Percentiles rank a stretch among this genome's conserved stretches.
Evolutionary conservation across 2,797 vertebrate species (phyloP).

Genomic region (Threskiornis aethiopicus): DNA sequence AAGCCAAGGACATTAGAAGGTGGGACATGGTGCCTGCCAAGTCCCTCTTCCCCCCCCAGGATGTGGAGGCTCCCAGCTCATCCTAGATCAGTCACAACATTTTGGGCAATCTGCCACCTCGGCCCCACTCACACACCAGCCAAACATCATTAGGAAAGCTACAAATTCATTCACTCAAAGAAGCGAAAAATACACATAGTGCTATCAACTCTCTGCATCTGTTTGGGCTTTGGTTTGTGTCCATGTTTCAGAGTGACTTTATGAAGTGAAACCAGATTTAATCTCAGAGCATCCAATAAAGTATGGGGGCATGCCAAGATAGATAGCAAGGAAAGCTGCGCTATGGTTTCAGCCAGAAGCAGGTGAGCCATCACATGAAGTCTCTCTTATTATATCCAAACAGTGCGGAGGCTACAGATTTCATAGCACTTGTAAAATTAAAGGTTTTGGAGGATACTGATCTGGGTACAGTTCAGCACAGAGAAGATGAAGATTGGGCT

Average conservation of each 20-base stretch:
- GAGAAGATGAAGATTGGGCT: not conserved
- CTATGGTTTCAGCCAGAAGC: not conserved
- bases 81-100: not conserved
- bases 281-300: not conserved
- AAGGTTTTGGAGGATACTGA: not conserved
- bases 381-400: not conserved
- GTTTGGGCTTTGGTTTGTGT: constrained; percentile 4
- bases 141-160: constrained; percentile 9
- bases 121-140: not conserved
- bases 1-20: constrained; percentile 45
- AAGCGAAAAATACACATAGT: not conserved
- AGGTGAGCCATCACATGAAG: not conserved
- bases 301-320: not conserved
- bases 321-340: not conserved
- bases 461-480: not conserved
- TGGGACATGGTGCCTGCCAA: not conserved
- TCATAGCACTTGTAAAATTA: not conserved
- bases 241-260: not conserved
- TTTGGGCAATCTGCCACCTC: constrained; percentile 16
- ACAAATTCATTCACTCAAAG: not conserved
- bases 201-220: constrained; percentile 11
- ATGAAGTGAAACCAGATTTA: constrained; percentile 1
- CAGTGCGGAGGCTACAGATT: not conserved
- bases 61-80: not conserved
- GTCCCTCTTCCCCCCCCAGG: not conserved